Base-by-base conservation (phyloP, 1,140 invertebrate species). In the Zophobas morio region DNA sequence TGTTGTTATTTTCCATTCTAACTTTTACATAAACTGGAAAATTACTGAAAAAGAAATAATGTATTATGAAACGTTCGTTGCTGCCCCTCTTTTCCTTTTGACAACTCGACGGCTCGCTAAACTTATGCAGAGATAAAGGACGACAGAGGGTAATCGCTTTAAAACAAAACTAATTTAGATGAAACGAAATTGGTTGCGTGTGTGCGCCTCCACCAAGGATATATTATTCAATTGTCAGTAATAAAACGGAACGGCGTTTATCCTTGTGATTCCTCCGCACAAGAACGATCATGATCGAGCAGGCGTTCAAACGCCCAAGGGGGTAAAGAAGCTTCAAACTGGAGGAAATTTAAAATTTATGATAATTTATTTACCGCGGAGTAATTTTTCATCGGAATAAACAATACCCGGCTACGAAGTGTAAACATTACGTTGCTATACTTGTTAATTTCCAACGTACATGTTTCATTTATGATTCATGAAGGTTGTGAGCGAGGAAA, bases 161-260 rank as follows among this genome's bases (percentile, higher is more conserved):
- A 42, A 42, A 66, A 66, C 39, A 66, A 66, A 66, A 66, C 39
- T 66, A 66, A 66, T 66, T 66, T 66, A 66, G 39, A 42, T 42
- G 60, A 42, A 66, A 66, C 32, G 37, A 66, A 66, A 42, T 66
- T 66, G 37, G 39, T 66, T 42, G 60, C 20, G 60, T 66, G 60
- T 40, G 60, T 66, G 60, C 33, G 60, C 3, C 42, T 66, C 39
- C 39, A 66, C 39, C 60, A 32, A 66, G 60, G n/a, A 66, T 20
- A 20, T 20, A 66, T n/a, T 42, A 42, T 42, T 42, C 60, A 66
- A 60, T 60, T 60, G 56, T 36, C 6, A 8, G 56, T 36, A 36
- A 39, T n/a, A 34, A 36, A 34, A 36, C 39, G 36, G 57, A 33
- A 32, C 36, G 6, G 20, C 20, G 32, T 57, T 37, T 35, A 36